A percentile compares a stretch with the other conserved stretches of the same genome.
Conservation (phyloP, 1,140 invertebrate species). For the Homarus americanus region DNA sequence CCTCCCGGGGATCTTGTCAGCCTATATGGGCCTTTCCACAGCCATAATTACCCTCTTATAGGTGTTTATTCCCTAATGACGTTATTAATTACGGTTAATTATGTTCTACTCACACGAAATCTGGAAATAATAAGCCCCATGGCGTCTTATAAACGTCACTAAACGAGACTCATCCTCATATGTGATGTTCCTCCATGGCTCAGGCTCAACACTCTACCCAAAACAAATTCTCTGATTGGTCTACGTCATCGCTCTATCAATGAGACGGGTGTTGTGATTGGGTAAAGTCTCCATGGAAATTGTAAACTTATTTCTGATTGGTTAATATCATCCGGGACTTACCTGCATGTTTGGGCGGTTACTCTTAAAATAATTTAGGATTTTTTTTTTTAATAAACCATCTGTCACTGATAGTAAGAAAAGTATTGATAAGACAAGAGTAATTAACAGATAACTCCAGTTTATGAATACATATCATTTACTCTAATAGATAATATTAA, state of each 20-base stretch:
- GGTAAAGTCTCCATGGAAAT: not conserved
- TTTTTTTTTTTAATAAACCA: no score
- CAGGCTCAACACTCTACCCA: constrained; percentile 13
- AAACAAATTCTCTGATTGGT: constrained; percentile 59
- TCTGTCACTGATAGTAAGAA: no score
- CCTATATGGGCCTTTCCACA: no score
- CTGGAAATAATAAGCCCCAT: constrained; percentile 64
- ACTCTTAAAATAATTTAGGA: not conserved
- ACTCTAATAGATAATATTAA: no score
- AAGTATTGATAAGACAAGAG: no score
- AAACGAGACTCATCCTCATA: not conserved
- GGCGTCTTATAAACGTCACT: constrained; percentile 1
- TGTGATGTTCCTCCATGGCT: constrained; percentile 16
- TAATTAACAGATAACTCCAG: no score
- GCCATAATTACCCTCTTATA: no score
- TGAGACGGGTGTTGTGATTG: constrained; percentile 13
- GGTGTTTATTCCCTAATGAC: no score
- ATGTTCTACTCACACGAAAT: constrained; percentile 61
- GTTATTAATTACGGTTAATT: no score
- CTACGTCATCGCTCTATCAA: not conserved
- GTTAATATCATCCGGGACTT: constrained; percentile 4
- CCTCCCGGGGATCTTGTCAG: no score
- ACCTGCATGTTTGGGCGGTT: not conserved
- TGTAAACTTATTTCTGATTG: not conserved
- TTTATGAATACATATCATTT: no score